Base-by-base conservation (phyloP, 2,113 vertebrate species). In the Ctenodactylus gundi region DNA sequence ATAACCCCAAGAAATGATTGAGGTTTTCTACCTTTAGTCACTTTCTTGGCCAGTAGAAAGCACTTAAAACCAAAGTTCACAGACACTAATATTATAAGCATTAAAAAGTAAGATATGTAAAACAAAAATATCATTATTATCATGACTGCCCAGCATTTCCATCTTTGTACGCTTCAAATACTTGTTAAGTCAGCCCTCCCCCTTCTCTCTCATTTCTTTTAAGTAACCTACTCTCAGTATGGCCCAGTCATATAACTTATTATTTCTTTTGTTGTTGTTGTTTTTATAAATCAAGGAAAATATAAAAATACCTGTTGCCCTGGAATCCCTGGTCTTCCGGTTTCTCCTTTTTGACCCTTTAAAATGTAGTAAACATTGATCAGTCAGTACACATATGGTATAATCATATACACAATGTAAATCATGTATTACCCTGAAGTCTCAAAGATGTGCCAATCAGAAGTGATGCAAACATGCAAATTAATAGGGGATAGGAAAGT, bases 291-390 rank as follows among this genome's bases (percentile, higher is more conserved):
- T 72, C 11, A 51, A 58, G 88, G 62, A n/a, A 55, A 64, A 84
- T 91, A 85, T 57, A 23, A 85, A 88, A 83, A 64, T 98, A 99
- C 99, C 97, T 98, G 98, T 75, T 96, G 91, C 34, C 99, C 99
- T 83, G 98, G 98, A 93, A 85, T 98, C 68, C 99, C 99, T 49
- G 97, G 88, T 78, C 98, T 98, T 98, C 99, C 99, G 81, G 97
- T 98, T 97, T 98, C 98, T 94, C 99, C 99, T 93, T 98, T 98
- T 75, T 96, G 95, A 23, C 98, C 98, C 98, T 98, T 98, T 57
- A 94, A 70, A 96, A 97, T 97, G 97, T 58, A 92, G 92, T 44
- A 97, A 95, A 72, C 0, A 90, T 65, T 72, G 23, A 70, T 94
- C 87, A 88, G 31, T 78, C 51, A 81, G n/a, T 17, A 86, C 13